Evolutionary conservation across 2,888 invertebrate species (phyloP).

Genomic region (Omphaloscelis lunosa): DNA sequence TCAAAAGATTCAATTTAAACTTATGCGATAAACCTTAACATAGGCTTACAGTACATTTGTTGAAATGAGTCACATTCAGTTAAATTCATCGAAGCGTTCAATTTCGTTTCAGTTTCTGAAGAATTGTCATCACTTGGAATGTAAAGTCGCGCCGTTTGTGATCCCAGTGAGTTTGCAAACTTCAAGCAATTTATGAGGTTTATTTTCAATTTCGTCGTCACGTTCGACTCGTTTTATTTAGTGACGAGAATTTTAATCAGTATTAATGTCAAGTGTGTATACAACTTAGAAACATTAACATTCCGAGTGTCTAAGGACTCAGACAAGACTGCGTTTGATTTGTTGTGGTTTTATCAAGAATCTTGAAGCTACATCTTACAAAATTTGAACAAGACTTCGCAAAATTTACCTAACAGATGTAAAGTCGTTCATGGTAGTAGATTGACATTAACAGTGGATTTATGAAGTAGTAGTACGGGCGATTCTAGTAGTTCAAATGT

Average conservation of each 20-base stretch:
- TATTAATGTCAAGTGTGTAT: not conserved
- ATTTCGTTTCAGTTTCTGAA: constrained; percentile 13
- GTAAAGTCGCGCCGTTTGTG: not conserved
- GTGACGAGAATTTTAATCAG: constrained; percentile 19
- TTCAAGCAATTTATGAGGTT: constrained; percentile 4
- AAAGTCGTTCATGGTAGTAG: not conserved
- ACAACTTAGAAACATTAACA: not conserved
- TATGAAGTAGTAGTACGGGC: not conserved
- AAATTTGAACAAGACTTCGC: not conserved
- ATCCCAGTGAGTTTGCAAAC: not conserved
- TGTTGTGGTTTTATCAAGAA: constrained; percentile 6
- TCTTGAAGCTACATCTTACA: not conserved
- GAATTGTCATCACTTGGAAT: constrained; percentile 16
- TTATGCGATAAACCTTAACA: constrained; percentile 17
- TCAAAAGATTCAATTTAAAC: constrained; percentile 42
- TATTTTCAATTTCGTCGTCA: constrained; percentile 1
- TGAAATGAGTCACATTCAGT: not conserved
- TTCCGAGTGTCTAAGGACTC: not conserved
- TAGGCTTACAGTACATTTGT: not conserved
- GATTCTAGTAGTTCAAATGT: not conserved
- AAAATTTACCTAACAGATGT: not conserved
- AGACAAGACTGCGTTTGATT: not conserved
- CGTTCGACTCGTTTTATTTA: not conserved
- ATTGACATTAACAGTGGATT: too few relatives aligned
- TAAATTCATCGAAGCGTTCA: not conserved